These are phyloP conservation scores for Antheraea yamamai DNA, from an alignment of 2,888 invertebrate genomes.

Conservation along the genomic window DNA sequence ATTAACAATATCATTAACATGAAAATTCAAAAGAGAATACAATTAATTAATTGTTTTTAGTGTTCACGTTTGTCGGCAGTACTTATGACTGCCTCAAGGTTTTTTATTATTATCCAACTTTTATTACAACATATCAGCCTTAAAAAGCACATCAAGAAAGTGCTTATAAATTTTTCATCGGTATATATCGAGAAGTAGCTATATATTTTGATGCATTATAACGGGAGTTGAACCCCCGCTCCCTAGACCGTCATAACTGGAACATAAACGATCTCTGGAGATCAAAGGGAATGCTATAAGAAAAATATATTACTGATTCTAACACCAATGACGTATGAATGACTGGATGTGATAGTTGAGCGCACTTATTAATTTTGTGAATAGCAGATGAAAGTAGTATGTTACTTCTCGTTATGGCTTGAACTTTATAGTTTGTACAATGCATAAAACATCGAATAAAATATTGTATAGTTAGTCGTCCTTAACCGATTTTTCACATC, in stretches of 20 bases:
- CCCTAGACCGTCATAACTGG: constrained; percentile 36
- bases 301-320: constrained; percentile 9
- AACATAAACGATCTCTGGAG: constrained; percentile 50
- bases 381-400: not conserved
- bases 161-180: constrained; percentile 56
- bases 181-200: constrained; percentile 30
- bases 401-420: not conserved
- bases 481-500: not conserved
- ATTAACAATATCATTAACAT: too few species aligned
- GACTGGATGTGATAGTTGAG: not conserved
- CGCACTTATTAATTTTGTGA: not conserved
- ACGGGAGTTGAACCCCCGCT: constrained; percentile 24
- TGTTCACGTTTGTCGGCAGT: too few species aligned
- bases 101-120: not conserved
- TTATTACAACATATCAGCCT: not conserved
- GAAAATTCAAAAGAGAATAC: too few species aligned
- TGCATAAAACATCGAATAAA: not conserved
- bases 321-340: not conserved
- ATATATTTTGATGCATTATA: constrained; percentile 34
- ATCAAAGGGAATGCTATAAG: constrained; percentile 21
- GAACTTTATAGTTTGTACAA: not conserved
- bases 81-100: too few species aligned
- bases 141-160: constrained; percentile 44
- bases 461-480: not conserved
- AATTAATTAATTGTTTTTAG: too few species aligned